These are phyloP conservation scores for Lamproptera curius DNA, from an alignment of 2,888 invertebrate genomes.

Conservation along the genomic window DNA sequence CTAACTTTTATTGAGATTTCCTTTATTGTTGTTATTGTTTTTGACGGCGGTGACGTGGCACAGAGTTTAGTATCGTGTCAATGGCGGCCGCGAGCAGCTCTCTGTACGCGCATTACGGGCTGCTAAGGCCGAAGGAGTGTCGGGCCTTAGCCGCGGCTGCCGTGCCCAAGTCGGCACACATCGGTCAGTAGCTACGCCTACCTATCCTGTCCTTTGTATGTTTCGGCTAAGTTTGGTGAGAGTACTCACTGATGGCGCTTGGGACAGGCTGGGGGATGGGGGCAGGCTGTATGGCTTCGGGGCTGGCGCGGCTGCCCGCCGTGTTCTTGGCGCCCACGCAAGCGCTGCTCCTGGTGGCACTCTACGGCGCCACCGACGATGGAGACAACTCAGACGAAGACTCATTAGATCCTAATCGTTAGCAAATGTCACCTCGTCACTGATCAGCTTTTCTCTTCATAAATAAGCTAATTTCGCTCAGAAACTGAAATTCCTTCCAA, in stretches of 20 bases:
- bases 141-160: slow-evolving; percentile 39
- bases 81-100: slow-evolving; percentile 37
- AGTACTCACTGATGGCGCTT: neutral
- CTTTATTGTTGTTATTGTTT: no score
- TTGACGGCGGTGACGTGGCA: neutral
- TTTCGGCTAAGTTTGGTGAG: no score
- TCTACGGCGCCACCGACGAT: slow-evolving; percentile 20
- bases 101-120: slow-evolving; percentile 41
- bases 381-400: neutral
- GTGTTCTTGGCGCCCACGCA: slow-evolving; percentile 45
- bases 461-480: no score
- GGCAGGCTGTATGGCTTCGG: slow-evolving; percentile 30
- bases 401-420: no score
- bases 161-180: slow-evolving; percentile 35
- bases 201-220: no score
- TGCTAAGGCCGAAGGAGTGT: slow-evolving; percentile 37
- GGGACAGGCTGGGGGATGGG: slow-evolving; percentile 36
- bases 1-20: no score
- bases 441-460: no score
- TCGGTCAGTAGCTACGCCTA: no score
- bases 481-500: no score
- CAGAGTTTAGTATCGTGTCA: slow-evolving; percentile 37
- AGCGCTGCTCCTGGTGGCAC: slow-evolving; percentile 43
- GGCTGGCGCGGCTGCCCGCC: slow-evolving; percentile 41
- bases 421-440: no score